Percentiles rank a stretch among this genome's conserved stretches.
Conservation (phyloP, 1,140 invertebrate species). For the Drosophila pectinifera region DNA sequence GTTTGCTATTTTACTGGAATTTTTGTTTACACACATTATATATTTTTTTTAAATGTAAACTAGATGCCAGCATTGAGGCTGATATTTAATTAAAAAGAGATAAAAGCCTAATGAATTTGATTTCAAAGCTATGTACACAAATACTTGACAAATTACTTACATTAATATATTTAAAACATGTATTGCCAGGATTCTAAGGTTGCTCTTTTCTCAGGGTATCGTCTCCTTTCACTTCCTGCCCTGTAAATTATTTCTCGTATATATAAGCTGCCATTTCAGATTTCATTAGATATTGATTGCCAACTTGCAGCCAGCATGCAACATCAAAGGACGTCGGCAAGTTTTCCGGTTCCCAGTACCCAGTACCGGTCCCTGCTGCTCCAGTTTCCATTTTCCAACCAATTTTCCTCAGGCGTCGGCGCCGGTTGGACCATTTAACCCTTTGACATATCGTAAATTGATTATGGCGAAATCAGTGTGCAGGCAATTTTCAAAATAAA, state of each 20-base stretch:
- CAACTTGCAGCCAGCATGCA: conserved; percentile 24
- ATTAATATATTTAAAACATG: too few relatives aligned
- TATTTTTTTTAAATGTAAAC: neutral
- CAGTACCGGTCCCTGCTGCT: too few relatives aligned
- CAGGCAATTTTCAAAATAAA: conserved; percentile 22
- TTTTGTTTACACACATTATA: neutral
- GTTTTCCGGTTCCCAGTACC: conserved; percentile 19
- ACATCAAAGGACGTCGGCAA: conserved; percentile 23
- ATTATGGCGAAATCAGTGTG: conserved; percentile 27
- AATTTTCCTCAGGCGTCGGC: conserved; percentile 9
- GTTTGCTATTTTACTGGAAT: neutral
- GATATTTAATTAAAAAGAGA: too few relatives aligned
- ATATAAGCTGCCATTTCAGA: conserved; percentile 7
- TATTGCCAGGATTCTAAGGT: too few relatives aligned
- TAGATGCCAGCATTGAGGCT: too few relatives aligned
- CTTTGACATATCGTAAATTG: conserved; percentile 29
- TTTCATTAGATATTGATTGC: conserved; percentile 63
- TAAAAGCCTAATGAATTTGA: too few relatives aligned
- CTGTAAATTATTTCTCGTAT: conserved; percentile 2
- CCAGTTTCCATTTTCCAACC: conserved; percentile 7
- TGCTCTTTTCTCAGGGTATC: conserved; percentile 1
- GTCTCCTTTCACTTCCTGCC: neutral
- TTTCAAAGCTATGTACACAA: too few relatives aligned
- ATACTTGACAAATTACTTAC: too few relatives aligned
- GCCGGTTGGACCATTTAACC: conserved; percentile 17